Percentiles rank a stretch among this genome's conserved stretches.
Evolutionary conservation across 2,888 invertebrate genomes (phyloP).

Genomic region (Andrena minutula): DNA sequence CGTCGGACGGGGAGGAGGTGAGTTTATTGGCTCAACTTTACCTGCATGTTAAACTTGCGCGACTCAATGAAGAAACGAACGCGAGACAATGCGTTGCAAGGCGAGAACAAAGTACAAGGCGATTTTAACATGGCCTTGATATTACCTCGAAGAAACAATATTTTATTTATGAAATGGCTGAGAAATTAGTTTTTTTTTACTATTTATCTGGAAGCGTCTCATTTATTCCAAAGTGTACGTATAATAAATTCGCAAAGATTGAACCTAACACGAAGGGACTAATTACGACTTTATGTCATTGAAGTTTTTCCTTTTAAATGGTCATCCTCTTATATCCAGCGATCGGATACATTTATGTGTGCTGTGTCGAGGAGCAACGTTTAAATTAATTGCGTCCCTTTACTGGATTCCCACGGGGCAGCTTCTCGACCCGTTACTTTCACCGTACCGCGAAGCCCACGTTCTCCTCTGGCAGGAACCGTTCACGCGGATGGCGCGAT

Average conservation of each 20-base stretch:
- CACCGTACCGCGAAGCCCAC: conserved; percentile 22
- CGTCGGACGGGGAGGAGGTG: conserved; percentile 81
- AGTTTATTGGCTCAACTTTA: conserved; percentile 43
- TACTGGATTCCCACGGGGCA: conserved; percentile 29
- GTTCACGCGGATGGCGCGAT: conserved; percentile 35
- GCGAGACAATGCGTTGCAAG: neutral
- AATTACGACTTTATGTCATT: too few species aligned
- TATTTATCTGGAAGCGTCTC: too few species aligned
- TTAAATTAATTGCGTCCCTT: conserved; percentile 33
- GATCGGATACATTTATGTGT: neutral
- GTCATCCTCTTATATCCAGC: neutral
- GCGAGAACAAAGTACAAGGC: neutral
- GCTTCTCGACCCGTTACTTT: conserved; percentile 52
- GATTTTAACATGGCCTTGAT: neutral
- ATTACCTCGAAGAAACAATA: neutral
- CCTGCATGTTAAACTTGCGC: neutral
- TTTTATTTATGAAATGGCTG: neutral
- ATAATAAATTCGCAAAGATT: too few species aligned
- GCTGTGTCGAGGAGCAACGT: neutral
- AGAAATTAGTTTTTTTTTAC: too few species aligned
- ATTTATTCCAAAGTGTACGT: too few species aligned
- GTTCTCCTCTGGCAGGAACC: conserved; percentile 26
- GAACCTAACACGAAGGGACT: too few species aligned
- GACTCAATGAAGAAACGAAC: too few species aligned
- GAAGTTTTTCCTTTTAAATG: neutral